Percentiles rank a stretch among this genome's conserved stretches.
Conservation (phyloP, 2,888 invertebrate species). For the Chloromyia formosa region DNA sequence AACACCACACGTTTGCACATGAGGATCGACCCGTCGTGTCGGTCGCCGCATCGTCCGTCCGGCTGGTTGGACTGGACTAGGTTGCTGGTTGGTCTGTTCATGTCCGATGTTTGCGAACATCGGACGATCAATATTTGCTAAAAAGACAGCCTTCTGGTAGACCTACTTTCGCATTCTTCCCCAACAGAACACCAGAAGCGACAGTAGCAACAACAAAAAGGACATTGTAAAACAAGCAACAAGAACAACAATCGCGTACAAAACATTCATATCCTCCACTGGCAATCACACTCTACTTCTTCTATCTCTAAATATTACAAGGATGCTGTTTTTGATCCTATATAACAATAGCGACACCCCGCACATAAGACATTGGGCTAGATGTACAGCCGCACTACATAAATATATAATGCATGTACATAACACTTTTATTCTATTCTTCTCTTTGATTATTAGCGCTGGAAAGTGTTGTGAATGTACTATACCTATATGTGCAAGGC, state of each 20-base stretch:
- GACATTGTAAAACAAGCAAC: not conserved
- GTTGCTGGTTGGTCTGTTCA: not conserved
- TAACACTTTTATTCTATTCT: not conserved
- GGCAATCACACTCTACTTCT: not conserved
- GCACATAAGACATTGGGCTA: not conserved
- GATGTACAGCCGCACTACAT: not conserved
- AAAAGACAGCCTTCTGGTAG: not conserved
- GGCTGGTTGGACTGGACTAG: too few relatives aligned
- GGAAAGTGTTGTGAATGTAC: too few relatives aligned
- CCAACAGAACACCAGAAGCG: not conserved
- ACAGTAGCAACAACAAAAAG: not conserved
- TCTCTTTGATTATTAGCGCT: constrained; percentile 2
- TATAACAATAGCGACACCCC: not conserved
- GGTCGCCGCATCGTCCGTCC: too few relatives aligned
- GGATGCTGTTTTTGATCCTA: not conserved
- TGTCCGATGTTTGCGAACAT: not conserved
- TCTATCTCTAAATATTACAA: not conserved
- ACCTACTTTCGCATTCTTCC: not conserved
- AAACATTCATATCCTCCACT: not conserved
- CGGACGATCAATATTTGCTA: not conserved
- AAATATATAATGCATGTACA: constrained; percentile 1
- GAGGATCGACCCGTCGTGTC: too few relatives aligned
- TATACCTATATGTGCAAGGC: too few relatives aligned
- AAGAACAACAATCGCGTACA: constrained; percentile 2
- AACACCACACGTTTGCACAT: too few relatives aligned